Evolutionary conservation across 2,113 vertebrate genomes (phyloP).

Genomic region (Pitta sordida): DNA sequence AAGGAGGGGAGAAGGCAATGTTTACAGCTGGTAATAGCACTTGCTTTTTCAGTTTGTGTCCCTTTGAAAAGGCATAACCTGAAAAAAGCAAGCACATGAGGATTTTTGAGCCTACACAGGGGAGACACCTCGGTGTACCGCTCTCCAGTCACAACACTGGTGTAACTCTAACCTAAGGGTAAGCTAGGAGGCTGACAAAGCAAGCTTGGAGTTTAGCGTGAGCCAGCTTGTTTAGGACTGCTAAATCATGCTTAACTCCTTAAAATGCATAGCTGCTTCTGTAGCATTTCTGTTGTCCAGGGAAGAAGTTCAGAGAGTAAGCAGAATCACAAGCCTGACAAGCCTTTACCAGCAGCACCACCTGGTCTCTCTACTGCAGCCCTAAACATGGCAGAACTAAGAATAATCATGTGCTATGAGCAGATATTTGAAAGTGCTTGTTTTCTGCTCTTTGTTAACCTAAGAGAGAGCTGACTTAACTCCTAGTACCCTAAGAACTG

Average conservation of each 20-base stretch:
- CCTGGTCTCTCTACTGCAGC: neutral
- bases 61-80: neutral
- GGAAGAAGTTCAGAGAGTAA: neutral
- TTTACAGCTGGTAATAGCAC: neutral
- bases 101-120: neutral
- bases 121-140: neutral
- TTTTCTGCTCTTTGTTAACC: neutral
- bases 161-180: too few relatives aligned
- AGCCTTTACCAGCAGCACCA: neutral
- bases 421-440: neutral
- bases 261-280: neutral
- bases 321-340: neutral
- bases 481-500: neutral
- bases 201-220: neutral
- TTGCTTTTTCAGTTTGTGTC: neutral
- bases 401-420: neutral
- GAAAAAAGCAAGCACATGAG: neutral
- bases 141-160: neutral
- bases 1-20: neutral
- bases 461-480: neutral
- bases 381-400: neutral
- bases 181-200: neutral
- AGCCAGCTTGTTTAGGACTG: neutral
- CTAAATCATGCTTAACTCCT: neutral
- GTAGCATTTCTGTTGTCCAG: neutral